A percentile compares a stretch with the other conserved stretches of the same genome.
Evolutionary conservation across 30 jellyfish, hydroid and myxozoan species (phyloP).

Genomic region (Haliclystus octoradiatus): DNA sequence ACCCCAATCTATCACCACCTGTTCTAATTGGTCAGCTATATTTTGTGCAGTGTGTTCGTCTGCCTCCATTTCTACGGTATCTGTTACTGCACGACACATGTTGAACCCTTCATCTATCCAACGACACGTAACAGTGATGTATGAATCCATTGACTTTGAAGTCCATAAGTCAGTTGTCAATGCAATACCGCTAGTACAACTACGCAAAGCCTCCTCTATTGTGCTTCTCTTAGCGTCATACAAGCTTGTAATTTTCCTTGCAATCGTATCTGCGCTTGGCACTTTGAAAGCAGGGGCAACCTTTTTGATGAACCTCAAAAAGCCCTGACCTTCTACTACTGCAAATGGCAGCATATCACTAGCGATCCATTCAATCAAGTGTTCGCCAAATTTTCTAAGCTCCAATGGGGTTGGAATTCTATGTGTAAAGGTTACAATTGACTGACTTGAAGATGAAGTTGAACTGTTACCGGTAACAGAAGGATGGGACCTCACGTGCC

Average conservation of each 20-base stretch:
- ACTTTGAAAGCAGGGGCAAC: constrained; percentile 36
- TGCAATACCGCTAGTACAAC: constrained; percentile 18
- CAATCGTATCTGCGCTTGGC: constrained; percentile 29
- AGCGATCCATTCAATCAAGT: too few species aligned
- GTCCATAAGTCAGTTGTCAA: constrained; percentile 44
- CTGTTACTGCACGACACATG: constrained; percentile 23
- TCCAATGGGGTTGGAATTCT: too few species aligned
- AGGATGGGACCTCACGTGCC: too few species aligned
- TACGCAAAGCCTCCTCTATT: constrained; percentile 13
- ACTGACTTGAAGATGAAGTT: too few species aligned
- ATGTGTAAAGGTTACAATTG: too few species aligned
- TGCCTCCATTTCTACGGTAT: constrained; percentile 27
- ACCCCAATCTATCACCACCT: constrained; percentile 16
- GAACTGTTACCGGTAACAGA: too few species aligned
- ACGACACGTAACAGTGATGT: constrained; percentile 35
- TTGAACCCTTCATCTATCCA: constrained; percentile 26
- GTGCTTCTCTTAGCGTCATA: constrained; percentile 18
- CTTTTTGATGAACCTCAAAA: constrained; percentile 11
- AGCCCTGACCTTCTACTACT: constrained; percentile 39
- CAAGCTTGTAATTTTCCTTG: constrained; percentile 20
- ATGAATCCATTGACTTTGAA: constrained; percentile 22
- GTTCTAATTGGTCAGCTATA: constrained; percentile 15
- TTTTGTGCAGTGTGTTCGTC: constrained; percentile 29
- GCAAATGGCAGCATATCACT: constrained; percentile 44
- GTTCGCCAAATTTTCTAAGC: too few species aligned